Evolutionary conservation across 2,888 invertebrate species (phyloP).

Genomic region (Chaitophorus viminalis): DNA sequence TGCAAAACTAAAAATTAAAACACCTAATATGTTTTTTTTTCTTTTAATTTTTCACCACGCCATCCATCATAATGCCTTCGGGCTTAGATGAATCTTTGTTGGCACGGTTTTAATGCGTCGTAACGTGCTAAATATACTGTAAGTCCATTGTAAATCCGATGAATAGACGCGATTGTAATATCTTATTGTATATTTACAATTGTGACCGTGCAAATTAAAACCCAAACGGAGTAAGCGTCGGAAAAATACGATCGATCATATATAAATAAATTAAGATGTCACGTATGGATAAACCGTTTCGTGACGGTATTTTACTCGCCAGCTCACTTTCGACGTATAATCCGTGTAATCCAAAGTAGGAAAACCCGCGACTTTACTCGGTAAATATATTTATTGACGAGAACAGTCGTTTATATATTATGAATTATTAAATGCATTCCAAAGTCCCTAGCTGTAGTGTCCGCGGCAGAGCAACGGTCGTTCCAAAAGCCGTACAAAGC

Average conservation of each 20-base stretch:
- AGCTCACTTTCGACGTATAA: no score
- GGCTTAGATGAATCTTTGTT: conserved; percentile 17
- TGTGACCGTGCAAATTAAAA: conserved; percentile 2
- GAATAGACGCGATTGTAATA: neutral
- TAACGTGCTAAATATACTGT: neutral
- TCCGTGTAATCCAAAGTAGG: no score
- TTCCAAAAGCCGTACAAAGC: no score
- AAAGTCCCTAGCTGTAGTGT: no score
- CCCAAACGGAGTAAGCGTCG: neutral
- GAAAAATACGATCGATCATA: neutral
- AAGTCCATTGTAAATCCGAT: neutral
- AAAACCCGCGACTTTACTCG: no score
- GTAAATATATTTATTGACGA: no score
- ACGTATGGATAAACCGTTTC: neutral
- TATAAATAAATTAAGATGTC: neutral
- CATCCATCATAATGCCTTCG: neutral
- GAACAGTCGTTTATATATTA: no score
- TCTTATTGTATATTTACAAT: neutral
- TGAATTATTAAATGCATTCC: no score
- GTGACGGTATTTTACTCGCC: no score
- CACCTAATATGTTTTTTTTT: neutral
- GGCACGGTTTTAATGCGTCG: neutral
- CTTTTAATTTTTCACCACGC: neutral
- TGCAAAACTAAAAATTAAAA: conserved; percentile 6
- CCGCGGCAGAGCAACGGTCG: no score